Evolutionary conservation across 2,888 invertebrate genomes (phyloP).

Genomic region (Drepana falcataria): DNA sequence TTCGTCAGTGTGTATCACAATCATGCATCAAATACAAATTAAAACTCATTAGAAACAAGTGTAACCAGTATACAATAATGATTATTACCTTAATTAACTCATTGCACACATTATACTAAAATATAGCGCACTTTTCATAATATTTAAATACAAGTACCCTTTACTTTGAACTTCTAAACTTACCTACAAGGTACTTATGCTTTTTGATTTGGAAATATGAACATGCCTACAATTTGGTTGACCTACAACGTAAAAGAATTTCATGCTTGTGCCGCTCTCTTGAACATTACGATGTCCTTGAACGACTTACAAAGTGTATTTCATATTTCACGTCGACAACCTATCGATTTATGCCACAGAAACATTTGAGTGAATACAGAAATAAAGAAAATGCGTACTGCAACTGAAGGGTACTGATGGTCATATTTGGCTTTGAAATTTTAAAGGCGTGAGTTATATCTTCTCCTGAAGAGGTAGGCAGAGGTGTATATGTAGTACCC

Average conservation of each 20-base stretch:
- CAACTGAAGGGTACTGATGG: slow-evolving; percentile 1
- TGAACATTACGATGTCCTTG: slow-evolving; percentile 22
- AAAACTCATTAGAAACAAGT: too few species aligned
- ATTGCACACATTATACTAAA: not conserved
- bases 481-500: too few species aligned
- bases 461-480: too few species aligned
- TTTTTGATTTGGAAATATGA: not conserved
- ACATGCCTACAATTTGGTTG: slow-evolving; percentile 5
- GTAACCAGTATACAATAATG: too few species aligned
- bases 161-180: not conserved
- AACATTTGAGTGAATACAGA: not conserved
- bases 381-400: slow-evolving; percentile 11
- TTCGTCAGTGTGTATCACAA: too few species aligned
- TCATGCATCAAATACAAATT: too few species aligned
- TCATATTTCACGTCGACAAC: slow-evolving; percentile 17
- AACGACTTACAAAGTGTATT: slow-evolving; percentile 20
- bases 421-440: slow-evolving; percentile 5
- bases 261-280: slow-evolving; percentile 11
- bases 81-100: too few species aligned
- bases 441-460: not conserved
- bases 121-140: not conserved
- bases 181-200: not conserved
- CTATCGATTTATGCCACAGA: slow-evolving; percentile 12
- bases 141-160: not conserved
- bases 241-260: not conserved